phyloP scores from a whole-genome alignment of 2,888 invertebrate genomes.

The Acrobasis suavella region DNA sequence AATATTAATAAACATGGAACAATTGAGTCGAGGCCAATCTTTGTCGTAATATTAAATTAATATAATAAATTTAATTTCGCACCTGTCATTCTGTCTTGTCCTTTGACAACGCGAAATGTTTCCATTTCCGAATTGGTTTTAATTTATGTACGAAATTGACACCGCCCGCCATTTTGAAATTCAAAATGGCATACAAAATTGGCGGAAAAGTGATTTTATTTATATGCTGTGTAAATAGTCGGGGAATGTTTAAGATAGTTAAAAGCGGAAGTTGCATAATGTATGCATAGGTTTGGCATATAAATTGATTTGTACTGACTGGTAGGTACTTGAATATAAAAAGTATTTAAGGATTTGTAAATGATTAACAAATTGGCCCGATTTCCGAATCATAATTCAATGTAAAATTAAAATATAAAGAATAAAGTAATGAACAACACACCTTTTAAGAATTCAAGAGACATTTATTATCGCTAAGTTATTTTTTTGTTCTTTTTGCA shows the following conservation, averaged over 20 bases:
- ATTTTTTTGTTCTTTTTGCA: too few species aligned
- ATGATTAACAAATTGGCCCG: too few species aligned
- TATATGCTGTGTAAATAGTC: neutral
- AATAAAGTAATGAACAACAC: too few species aligned
- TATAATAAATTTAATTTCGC: slow-evolving; percentile 35
- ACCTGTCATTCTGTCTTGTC: slow-evolving; percentile 61
- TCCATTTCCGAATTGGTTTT: slow-evolving; percentile 61
- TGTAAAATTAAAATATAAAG: too few species aligned
- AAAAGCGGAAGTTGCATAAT: neutral
- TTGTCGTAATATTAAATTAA: slow-evolving; percentile 28
- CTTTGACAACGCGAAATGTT: slow-evolving; percentile 45
- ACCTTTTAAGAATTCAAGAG: too few species aligned
- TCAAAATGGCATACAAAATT: slow-evolving; percentile 19
- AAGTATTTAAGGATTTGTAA: too few species aligned
- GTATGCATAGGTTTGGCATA: neutral
- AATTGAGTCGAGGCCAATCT: slow-evolving; percentile 24
- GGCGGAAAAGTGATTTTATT: slow-evolving; percentile 12
- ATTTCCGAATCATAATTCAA: too few species aligned
- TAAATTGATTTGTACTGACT: too few species aligned
- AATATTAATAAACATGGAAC: slow-evolving; percentile 30
- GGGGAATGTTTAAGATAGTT: neutral
- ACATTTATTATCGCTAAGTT: too few species aligned
- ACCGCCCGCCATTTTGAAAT: slow-evolving; percentile 41
- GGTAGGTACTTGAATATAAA: too few species aligned
- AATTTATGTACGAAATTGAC: slow-evolving; percentile 36